Base-by-base conservation (phyloP, 2,797 vertebrate genomes). In the Cuniculus paca region DNA sequence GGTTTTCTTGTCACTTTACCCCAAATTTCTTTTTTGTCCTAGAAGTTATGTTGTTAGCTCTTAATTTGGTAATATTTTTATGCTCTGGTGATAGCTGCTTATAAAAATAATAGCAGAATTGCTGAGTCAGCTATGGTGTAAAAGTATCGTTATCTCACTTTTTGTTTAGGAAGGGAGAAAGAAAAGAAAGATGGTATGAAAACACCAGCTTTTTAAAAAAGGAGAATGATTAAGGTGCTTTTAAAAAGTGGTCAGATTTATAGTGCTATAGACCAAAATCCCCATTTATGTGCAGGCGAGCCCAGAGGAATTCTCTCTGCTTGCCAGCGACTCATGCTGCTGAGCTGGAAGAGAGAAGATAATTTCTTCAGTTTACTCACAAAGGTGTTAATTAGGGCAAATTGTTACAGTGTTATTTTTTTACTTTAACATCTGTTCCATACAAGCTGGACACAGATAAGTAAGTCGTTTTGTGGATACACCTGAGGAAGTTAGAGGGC, bases 321-420 rank as follows among this genome's bases (percentile, higher is more conserved):
- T 50, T 19, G 4, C 14, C 24, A 0, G 42, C 95, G 94, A 94
- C 87, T 96, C 84, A 94, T 88, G 31, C 31, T 0, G 4, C 60
- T 24, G 56, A 45, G 65, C 78, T 74, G 39, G 50, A 80, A 74
- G 36, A 24, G 81, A 80, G 61, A 91, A 45, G 84, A 26, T 91
- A 70, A 91, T 92, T 94, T 95, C 91, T 96, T 58, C 65, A 60
- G 48, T 86, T 95, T 93, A 83, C 78, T 94, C 90, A 95, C 42
- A 80, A 82, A 96, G 63, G 92, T 95, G 94, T 94, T 97, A 97
- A 97, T 97, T 83, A 97, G 78, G 54, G 74, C 50, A 85, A 96
- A 92, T 93, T 75, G 78, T 94, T 80, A 36, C 63, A 70, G 28
- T 68, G 60, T 36, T 88, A 50, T 72, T 77, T 83, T 90, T 88